Base-by-base conservation (phyloP, 92 coral and sea anemone genomes). In the Porites cylindrica region DNA sequence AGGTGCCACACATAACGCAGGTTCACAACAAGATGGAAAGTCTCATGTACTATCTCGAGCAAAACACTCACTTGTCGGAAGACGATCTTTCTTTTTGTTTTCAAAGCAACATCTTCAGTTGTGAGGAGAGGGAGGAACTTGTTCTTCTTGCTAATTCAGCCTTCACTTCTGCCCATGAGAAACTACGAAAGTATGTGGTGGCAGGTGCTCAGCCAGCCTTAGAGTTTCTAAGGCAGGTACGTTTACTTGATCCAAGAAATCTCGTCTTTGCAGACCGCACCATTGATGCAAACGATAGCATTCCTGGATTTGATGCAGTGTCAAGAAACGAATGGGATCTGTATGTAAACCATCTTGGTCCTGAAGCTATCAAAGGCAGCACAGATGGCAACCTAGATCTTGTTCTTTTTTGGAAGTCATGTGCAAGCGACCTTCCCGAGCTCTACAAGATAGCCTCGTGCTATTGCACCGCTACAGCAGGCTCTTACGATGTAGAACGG, bases 201-300 rank as follows among this genome's bases (percentile, higher is more conserved):
- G 38, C 26, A 26, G 75, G 75, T 9, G 75, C 75, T 26, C 75
- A 70, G 12, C 75, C 75, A 29, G 75, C 93, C 19, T 19, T 70
- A 9, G 56, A 80, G 23, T 90, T 90, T 73, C 79, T 91, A 17
- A 75, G 75, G 13, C 80, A 90, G 73, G 66, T 91, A 17, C 67
- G 79, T 72, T 69, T 91, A 6, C 85, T 91, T 14, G 82, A 91
- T 56, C 91, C 93, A 21, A 81, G 51, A 19, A 86, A 91, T 75
- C 76, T 86, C 19, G 56, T 81, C 32, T 47, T 23, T 65, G 19
- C 24, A 5, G 23, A 60, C n/a, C 20, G 70, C 43, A 38, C 51
- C 21, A 23, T 73, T 67, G 10, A 13, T 67, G 21, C 72, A 11
- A 67, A 20, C 9, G 38, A 23, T 4, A 67, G 47, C 38, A 67